Evolutionary conservation across 2,797 vertebrate species (phyloP).

Genomic region (Notoglanidium macrostoma): DNA sequence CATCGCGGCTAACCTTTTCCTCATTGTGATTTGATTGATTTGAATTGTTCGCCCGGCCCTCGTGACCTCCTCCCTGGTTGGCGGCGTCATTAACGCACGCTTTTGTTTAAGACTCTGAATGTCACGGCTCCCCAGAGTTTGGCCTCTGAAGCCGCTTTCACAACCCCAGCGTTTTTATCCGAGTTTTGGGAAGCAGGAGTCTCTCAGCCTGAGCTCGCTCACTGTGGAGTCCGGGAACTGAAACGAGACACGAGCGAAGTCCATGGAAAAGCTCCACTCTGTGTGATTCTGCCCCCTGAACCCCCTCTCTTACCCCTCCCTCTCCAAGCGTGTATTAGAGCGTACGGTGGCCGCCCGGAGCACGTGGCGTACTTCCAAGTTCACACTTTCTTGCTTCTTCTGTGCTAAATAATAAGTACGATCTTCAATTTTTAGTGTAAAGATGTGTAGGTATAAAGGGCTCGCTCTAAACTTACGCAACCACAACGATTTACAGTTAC

Average conservation of each 20-base stretch:
- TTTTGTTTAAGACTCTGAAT: slow-evolving; percentile 71
- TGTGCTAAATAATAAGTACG: too few relatives aligned
- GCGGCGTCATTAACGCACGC: slow-evolving; percentile 65
- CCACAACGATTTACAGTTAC: too few relatives aligned
- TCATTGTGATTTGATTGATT: slow-evolving; percentile 67
- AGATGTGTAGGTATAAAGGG: too few relatives aligned
- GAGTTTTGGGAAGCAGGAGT: slow-evolving; percentile 20
- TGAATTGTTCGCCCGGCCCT: slow-evolving; percentile 62
- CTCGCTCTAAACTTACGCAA: too few relatives aligned
- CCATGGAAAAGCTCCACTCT: neutral
- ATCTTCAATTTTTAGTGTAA: too few relatives aligned
- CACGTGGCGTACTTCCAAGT: too few relatives aligned
- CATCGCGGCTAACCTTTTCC: slow-evolving; percentile 67
- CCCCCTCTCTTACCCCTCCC: too few relatives aligned
- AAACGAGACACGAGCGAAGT: neutral
- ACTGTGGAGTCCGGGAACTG: neutral
- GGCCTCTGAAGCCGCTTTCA: slow-evolving; percentile 64
- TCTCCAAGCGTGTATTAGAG: too few relatives aligned
- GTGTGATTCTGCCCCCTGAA: too few relatives aligned
- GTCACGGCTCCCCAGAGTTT: slow-evolving; percentile 68
- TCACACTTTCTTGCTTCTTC: too few relatives aligned
- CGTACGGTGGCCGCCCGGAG: too few relatives aligned
- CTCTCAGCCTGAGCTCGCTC: slow-evolving; percentile 1
- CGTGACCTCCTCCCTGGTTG: slow-evolving; percentile 44
- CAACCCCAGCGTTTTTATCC: slow-evolving; percentile 14